These are phyloP conservation scores for Geotrypetes seraphini DNA, from an alignment of 2,797 vertebrate genomes.

Conservation along the genomic window DNA sequence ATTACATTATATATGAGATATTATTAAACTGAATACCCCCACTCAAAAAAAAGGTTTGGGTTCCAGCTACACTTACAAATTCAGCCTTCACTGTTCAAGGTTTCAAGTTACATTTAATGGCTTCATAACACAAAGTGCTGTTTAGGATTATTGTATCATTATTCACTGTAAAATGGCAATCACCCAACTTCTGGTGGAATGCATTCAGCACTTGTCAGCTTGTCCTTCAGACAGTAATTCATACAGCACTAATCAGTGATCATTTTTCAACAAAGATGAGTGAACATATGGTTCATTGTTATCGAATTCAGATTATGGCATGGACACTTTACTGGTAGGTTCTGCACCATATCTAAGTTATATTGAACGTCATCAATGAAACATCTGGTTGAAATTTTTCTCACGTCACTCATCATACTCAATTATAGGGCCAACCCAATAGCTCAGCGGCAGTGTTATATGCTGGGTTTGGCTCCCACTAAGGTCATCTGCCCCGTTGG, in stretches of 20 bases:
- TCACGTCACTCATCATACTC: too few species aligned
- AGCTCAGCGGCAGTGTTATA: too few species aligned
- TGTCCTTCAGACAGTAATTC: slow-evolving; percentile 5
- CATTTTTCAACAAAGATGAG: slow-evolving; percentile 13
- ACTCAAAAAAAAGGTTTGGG: neutral
- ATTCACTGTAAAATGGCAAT: slow-evolving; percentile 15
- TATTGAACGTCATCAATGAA: too few species aligned
- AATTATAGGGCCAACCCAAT: too few species aligned
- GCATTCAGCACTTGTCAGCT: slow-evolving; percentile 5
- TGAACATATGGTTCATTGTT: slow-evolving; percentile 35
- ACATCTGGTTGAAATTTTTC: too few species aligned
- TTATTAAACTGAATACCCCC: too few species aligned
- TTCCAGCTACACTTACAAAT: slow-evolving; percentile 2
- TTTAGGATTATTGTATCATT: slow-evolving; percentile 1
- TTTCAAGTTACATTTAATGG: neutral
- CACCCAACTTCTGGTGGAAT: slow-evolving; percentile 9
- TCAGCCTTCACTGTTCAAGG: slow-evolving; percentile 7
- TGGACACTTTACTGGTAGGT: slow-evolving; percentile 24
- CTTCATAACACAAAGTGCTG: slow-evolving; percentile 2
- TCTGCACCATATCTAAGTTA: too few species aligned
- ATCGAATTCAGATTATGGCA: slow-evolving; percentile 21
- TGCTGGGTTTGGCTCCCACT: too few species aligned
- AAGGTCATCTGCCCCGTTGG: too few species aligned
- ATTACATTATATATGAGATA: too few species aligned
- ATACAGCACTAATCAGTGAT: slow-evolving; percentile 28